A percentile compares a stretch with the other conserved stretches of the same genome.
Conservation (phyloP, 2,888 invertebrate species). For the Euzetes globulus region DNA sequence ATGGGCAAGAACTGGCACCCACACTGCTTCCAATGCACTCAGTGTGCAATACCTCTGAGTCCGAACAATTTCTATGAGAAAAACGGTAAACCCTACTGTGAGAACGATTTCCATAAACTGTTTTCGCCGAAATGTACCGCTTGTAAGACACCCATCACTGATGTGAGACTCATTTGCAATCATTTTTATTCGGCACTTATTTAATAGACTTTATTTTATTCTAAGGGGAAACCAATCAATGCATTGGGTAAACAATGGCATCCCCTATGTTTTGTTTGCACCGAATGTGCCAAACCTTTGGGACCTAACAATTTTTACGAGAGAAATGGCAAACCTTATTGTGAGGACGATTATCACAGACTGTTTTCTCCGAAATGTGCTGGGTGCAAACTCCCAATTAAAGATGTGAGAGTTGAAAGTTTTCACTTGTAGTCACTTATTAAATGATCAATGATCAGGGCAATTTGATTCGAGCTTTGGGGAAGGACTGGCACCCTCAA, state of each 20-base stretch:
- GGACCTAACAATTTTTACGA: constrained; percentile 99
- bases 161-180: background rate
- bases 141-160: background rate
- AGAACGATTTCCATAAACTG: constrained; percentile 89
- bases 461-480: constrained; percentile 58
- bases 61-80: constrained; percentile 98
- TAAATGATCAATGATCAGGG: background rate
- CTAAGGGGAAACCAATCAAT: constrained; percentile 22
- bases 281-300: constrained; percentile 90
- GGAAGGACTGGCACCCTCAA: constrained; percentile 97
- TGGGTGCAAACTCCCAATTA: constrained; percentile 96
- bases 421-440: background rate
- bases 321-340: constrained; percentile 90
- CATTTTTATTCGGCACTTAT: too few species aligned
- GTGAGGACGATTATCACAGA: constrained; percentile 93
- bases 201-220: background rate
- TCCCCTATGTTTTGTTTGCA: constrained; percentile 98
- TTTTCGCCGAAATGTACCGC: constrained; percentile 66
- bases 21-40: constrained; percentile 97
- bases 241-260: constrained; percentile 97
- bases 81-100: constrained; percentile 94
- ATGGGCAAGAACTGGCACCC: constrained; percentile 97
- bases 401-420: constrained; percentile 51
- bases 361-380: constrained; percentile 97
- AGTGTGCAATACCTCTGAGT: constrained; percentile 92